Conservation (phyloP, 1,140 invertebrate species). For the Temnothorax nylanderi region DNA sequence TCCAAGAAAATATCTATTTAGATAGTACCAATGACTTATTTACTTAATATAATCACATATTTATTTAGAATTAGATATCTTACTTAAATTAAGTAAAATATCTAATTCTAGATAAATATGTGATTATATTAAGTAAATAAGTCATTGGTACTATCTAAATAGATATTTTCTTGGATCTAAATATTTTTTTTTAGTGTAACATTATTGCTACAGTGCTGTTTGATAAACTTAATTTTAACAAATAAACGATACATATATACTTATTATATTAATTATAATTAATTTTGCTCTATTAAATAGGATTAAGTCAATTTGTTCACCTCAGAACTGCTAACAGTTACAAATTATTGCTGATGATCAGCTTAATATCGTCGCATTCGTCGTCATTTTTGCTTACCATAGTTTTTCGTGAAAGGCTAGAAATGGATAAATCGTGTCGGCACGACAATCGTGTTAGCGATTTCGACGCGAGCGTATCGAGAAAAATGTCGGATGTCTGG, state of each 20-base stretch:
- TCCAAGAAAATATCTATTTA: too few relatives aligned
- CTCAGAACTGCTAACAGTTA: background rate
- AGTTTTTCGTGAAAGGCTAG: background rate
- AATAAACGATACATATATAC: background rate
- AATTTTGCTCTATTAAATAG: background rate
- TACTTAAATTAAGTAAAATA: too few relatives aligned
- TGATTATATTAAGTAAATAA: too few relatives aligned
- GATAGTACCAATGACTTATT: too few relatives aligned
- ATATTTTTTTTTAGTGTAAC: too few relatives aligned
- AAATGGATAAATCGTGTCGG: slow-evolving; percentile 44
- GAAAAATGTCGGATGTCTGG: slow-evolving; percentile 49
- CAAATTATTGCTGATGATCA: background rate
- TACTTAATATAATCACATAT: too few relatives aligned
- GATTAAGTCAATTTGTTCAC: background rate
- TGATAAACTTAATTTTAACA: background rate
- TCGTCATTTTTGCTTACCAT: background rate
- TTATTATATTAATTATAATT: too few relatives aligned
- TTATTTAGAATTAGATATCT: too few relatives aligned
- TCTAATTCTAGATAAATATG: too few relatives aligned
- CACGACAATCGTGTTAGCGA: slow-evolving; percentile 1
- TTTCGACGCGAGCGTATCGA: slow-evolving; percentile 11
- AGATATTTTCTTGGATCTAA: too few relatives aligned
- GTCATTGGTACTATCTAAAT: too few relatives aligned
- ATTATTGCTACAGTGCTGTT: background rate
- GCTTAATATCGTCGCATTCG: background rate